Base-by-base conservation (phyloP, 2,888 invertebrate species). In the Gastracanthus pulcherrimus region DNA sequence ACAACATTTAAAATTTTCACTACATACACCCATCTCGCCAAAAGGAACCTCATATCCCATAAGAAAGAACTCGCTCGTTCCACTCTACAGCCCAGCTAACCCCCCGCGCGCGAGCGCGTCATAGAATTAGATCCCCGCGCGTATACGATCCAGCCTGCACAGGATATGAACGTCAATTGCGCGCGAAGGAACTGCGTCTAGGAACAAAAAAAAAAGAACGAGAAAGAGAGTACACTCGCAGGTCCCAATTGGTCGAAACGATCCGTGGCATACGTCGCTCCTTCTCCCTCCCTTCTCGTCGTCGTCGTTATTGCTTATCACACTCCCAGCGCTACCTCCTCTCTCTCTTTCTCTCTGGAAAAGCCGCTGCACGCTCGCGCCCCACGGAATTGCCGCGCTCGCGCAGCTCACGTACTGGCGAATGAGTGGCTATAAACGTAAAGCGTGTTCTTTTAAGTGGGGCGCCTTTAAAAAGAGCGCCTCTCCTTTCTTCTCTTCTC, bases 401-500 rank as follows among this genome's bases (percentile, higher is more conserved):
- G n/a, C n/a, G 79, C 84, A 84, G 85, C 85, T 87, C 88, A 87
- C 88, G 87, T 88, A 86, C 86, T 84, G 84, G 80, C 86, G 90
- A 91, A 90, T 88, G 90, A 91, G 90, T 87, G 88, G 88, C 90
- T 87, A 91, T 91, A 91, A 91, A 91, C 91, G 90, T 91, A 90
- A 91, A 91, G 88, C 90, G 90, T 91, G 91, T 91, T 91, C 90
- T 89, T 90, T 91, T 91, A 91, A 91, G 90, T 89, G 91, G 89
- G 88, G 88, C 87, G 89, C 90, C 88, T 91, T 91, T 89, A 90
- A 90, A 91, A 89, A 91, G 89, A 90, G 89, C 90, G 89, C 86
- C 88, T 86, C 84, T 85, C 87, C 85, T 87, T n/a, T n/a, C n/a
- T n/a, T n/a, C n/a, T n/a, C n/a, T n/a, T n/a, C n/a, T n/a, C n/a